Evolutionary conservation across 2,797 vertebrate species (phyloP).

Genomic region (Myotis vivesi): DNA sequence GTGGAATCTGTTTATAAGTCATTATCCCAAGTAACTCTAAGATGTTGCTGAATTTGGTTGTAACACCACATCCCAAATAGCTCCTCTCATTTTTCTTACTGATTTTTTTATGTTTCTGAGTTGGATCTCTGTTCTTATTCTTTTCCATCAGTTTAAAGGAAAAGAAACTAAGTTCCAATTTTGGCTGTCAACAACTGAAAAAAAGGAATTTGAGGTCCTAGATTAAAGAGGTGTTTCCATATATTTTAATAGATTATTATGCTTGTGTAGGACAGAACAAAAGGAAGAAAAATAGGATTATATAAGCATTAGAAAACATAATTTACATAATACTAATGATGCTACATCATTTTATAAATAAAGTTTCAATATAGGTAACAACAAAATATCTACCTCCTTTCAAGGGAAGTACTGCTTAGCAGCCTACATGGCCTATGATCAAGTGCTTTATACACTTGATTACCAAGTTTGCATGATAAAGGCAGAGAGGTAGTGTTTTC

Average conservation of each 20-base stretch:
- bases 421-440: neutral
- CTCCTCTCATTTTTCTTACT: neutral
- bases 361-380: conserved; percentile 26
- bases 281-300: neutral
- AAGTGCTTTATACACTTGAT: neutral
- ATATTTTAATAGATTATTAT: conserved; percentile 18
- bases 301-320: neutral
- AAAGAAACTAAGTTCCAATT: conserved; percentile 10
- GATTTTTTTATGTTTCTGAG: conserved; percentile 48
- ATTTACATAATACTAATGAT: neutral
- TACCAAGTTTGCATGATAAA: neutral
- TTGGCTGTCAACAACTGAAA: neutral
- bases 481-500: neutral
- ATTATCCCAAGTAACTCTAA: neutral
- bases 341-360: neutral
- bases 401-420: neutral
- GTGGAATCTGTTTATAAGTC: neutral
- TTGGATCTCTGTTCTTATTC: neutral
- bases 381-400: neutral
- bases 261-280: neutral
- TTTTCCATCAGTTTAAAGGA: neutral
- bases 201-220: neutral
- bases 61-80: neutral
- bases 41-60: neutral
- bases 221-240: neutral